phyloP scores from a whole-genome alignment of 2,888 invertebrate species.

The Adelognathus sp. region DNA sequence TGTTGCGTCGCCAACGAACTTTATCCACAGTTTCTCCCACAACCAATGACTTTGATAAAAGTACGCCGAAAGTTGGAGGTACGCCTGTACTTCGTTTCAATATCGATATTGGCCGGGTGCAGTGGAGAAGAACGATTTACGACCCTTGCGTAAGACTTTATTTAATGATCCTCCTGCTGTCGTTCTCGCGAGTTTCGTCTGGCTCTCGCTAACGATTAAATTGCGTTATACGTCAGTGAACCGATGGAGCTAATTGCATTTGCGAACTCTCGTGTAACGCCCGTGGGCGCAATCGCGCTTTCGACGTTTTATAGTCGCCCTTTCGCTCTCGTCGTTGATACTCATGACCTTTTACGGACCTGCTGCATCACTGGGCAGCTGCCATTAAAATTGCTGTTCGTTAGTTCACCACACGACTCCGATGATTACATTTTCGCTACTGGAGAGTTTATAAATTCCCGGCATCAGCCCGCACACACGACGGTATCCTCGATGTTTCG shows the following conservation, averaged over 20 bases:
- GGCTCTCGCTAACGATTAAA: conserved; percentile 63
- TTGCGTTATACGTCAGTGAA: conserved; percentile 61
- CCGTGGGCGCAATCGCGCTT: conserved; percentile 16
- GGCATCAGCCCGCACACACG: neutral
- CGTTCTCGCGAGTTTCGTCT: neutral
- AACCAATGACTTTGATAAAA: neutral
- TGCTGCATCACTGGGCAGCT: neutral
- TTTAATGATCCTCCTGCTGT: neutral
- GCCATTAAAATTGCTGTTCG: conserved; percentile 59
- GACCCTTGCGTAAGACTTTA: neutral
- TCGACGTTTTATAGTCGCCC: neutral
- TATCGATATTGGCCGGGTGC: neutral
- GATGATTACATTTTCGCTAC: conserved; percentile 53
- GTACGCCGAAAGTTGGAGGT: neutral
- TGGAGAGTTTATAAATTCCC: conserved; percentile 23
- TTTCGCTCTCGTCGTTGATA: neutral
- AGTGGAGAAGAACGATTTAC: neutral
- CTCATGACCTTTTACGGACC: neutral
- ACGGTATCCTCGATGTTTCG: conserved; percentile 14
- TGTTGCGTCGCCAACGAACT: neutral
- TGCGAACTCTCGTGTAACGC: conserved; percentile 35
- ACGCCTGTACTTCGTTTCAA: neutral
- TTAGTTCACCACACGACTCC: conserved; percentile 38
- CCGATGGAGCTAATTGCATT: conserved; percentile 62
- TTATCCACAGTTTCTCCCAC: neutral